A percentile compares a stretch with the other conserved stretches of the same genome.
These are phyloP conservation scores for Dipodomys merriami DNA, from an alignment of 2,113 vertebrate genomes.

Conservation along the genomic window DNA sequence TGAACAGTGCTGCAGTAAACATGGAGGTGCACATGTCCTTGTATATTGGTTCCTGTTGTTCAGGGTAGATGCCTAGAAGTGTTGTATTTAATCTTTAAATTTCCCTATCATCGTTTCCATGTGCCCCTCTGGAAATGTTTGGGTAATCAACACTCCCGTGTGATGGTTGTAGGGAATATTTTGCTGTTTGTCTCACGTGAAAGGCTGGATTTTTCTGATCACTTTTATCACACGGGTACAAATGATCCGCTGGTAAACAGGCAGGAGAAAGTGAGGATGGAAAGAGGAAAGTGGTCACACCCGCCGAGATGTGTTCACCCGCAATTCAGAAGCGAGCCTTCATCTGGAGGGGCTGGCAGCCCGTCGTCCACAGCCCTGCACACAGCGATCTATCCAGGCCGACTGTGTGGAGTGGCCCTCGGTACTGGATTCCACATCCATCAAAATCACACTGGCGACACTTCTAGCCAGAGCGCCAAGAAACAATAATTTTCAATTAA, in stretches of 20 bases:
- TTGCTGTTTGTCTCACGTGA: constrained; percentile 57
- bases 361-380: too few relatives aligned
- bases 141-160: constrained; percentile 78
- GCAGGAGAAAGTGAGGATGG: not conserved
- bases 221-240: constrained; percentile 45
- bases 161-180: constrained; percentile 75
- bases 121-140: too few relatives aligned
- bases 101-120: too few relatives aligned
- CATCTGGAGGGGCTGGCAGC: constrained; percentile 90
- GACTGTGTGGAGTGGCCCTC: constrained; percentile 96
- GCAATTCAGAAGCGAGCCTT: constrained; percentile 88
- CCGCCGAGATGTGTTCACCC: constrained; percentile 39
- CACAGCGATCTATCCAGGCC: constrained; percentile 73
- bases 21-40: too few relatives aligned
- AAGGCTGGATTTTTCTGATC: constrained; percentile 73
- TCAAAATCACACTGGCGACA: constrained; percentile 92
- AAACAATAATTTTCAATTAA: constrained; percentile 98
- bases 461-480: constrained; percentile 90
- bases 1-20: too few relatives aligned
- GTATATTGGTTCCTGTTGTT: too few relatives aligned
- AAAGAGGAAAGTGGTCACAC: constrained; percentile 64
- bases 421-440: constrained; percentile 95
- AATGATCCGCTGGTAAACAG: constrained; percentile 60
- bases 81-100: not conserved
- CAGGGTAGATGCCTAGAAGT: too few relatives aligned